Base-by-base conservation (phyloP, 2,113 vertebrate genomes). In the Pantherophis guttatus region DNA sequence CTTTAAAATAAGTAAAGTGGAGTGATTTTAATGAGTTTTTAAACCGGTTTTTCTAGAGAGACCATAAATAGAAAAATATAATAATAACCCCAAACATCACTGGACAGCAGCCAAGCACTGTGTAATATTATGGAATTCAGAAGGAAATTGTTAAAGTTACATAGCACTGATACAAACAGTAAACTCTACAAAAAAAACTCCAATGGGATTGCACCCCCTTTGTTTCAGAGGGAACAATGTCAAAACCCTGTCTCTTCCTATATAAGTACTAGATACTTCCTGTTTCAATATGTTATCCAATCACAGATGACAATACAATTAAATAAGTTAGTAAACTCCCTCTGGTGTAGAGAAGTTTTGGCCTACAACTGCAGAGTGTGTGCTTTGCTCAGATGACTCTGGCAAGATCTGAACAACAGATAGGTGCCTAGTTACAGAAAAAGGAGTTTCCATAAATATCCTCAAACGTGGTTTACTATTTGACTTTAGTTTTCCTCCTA, bases 81-180 rank as follows among this genome's bases (percentile, higher is more conserved):
- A 81, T 81, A 44, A n/a, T 8, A 81, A 75, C 39, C 52, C 1
- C n/a, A 55, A 75, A 33, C 24, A 87, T 24, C 9, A 75, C 53
- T 54, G 29, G 11, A 89, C 50, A 87, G 29, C 6, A 90, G 50
- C 58, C 50, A 55, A n/a, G 57, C 50, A 44, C 29, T 75, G 33
- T 75, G 81, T 48, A 70, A 87, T 10, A 57, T 54, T 62, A 57
- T 48, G n/a, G 39, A 91, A 91, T 65, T 57, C 6, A 29, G 59
- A 93, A 90, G 59, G 85, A 93, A 91, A 91, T 75, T 57, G 33
- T 75, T 91, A 21, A 87, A 39, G 15, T 90, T 90, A 90, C 50
- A 55, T 39, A 65, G 8, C 33, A 7, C n/a, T 90, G 21, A 75
- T 91, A 53, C 23, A 65, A 85, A 89, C 86, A 50, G 17, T 26